Conservation (phyloP, 2,888 invertebrate species). For the Parnassius mnemosyne region DNA sequence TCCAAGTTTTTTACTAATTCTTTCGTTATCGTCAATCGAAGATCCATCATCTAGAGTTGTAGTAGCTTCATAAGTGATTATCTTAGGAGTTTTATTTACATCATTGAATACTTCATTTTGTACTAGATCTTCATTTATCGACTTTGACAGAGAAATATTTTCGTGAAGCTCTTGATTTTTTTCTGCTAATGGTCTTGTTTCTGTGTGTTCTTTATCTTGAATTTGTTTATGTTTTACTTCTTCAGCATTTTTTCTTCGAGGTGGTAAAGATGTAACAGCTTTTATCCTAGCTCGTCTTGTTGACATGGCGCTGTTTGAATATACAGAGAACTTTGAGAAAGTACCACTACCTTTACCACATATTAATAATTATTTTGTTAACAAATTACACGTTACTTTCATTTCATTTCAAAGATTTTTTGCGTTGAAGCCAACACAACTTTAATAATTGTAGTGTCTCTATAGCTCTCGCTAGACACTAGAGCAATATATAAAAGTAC, state of each 20-base stretch:
- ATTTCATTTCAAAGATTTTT: too few species aligned
- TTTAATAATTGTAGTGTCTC: too few species aligned
- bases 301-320: conserved; percentile 66
- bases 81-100: conserved; percentile 19
- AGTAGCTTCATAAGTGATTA: conserved; percentile 8
- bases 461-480: too few species aligned
- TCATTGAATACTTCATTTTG: conserved; percentile 18
- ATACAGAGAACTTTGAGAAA: neutral
- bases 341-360: too few species aligned
- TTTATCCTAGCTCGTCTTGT: conserved; percentile 86
- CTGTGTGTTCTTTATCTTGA: conserved; percentile 39
- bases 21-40: conserved; percentile 13
- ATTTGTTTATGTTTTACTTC: conserved; percentile 43
- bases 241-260: conserved; percentile 65
- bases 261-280: conserved; percentile 85
- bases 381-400: too few species aligned
- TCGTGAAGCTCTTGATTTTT: conserved; percentile 35
- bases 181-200: conserved; percentile 35
- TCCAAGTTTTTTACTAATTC: conserved; percentile 29
- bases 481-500: too few species aligned
- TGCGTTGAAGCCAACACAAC: too few species aligned
- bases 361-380: too few species aligned
- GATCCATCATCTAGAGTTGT: conserved; percentile 11
- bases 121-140: conserved; percentile 22
- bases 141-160: neutral